These are phyloP conservation scores for Hoplostethus mediterraneus DNA, from an alignment of 2,797 vertebrate genomes.

Conservation along the genomic window DNA sequence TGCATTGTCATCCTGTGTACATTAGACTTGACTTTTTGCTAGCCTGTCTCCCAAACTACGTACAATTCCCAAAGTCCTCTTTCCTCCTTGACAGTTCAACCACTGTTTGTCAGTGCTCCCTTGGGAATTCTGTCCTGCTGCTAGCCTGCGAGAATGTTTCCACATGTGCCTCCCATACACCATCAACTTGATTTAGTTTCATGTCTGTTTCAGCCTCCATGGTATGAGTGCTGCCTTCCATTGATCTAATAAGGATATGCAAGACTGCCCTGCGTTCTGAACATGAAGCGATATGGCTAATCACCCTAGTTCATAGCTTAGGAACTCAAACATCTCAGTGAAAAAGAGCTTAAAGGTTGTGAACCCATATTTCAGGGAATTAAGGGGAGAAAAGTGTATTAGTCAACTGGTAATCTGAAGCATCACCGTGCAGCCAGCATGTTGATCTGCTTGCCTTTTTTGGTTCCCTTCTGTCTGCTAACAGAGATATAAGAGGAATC, in stretches of 20 bases:
- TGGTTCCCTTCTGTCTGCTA: conserved; percentile 44
- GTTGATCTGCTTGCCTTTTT: conserved; percentile 57
- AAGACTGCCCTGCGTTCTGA: conserved; percentile 17
- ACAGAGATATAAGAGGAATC: conserved; percentile 36
- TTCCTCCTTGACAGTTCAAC: neutral
- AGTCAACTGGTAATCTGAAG: conserved; percentile 41
- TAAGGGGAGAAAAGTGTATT: conserved; percentile 42
- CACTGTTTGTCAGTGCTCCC: conserved; percentile 17
- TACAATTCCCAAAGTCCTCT: neutral
- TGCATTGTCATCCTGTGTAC: neutral
- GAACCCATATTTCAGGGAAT: conserved; percentile 46
- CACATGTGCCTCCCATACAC: conserved; percentile 26
- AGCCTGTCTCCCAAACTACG: neutral
- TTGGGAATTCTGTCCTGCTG: conserved; percentile 6
- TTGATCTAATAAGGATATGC: conserved; percentile 7
- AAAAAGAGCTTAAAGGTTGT: conserved; percentile 19
- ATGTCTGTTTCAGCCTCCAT: conserved; percentile 15
- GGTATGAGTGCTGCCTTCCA: conserved; percentile 5
- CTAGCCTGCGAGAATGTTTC: conserved; percentile 23
- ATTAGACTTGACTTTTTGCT: neutral
- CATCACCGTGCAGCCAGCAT: conserved; percentile 6
- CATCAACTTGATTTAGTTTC: conserved; percentile 17
- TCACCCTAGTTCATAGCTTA: conserved; percentile 23
- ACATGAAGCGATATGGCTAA: conserved; percentile 13
- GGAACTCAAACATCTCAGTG: conserved; percentile 37